Conservation (phyloP, 2,113 vertebrate species). For the Antechinus flavipes region DNA sequence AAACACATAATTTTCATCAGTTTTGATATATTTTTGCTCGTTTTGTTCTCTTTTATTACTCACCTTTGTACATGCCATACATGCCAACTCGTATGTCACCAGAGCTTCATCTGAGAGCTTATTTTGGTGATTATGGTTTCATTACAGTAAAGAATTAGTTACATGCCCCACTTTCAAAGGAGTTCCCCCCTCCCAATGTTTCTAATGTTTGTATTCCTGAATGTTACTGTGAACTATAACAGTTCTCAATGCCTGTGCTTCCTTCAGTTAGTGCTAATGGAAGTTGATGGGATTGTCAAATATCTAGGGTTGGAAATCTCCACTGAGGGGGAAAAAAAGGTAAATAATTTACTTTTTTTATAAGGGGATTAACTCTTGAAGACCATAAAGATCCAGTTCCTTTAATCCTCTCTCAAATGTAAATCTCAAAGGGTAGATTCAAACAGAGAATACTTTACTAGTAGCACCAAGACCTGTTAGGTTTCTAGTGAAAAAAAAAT, state of each 20-base stretch:
- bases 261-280: not conserved
- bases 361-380: not conserved
- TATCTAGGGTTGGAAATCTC: conserved; percentile 14
- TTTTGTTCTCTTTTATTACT: conserved; percentile 81
- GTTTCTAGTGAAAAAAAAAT: not conserved
- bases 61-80: conserved; percentile 79
- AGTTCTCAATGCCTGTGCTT: not conserved
- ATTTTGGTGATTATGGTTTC: conserved; percentile 53
- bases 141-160: conserved; percentile 62
- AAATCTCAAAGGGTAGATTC: not conserved
- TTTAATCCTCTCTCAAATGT: not conserved
- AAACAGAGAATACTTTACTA: not conserved
- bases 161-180: conserved; percentile 46
- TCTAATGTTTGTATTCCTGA: not conserved
- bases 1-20: conserved; percentile 71
- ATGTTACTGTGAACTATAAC: conserved; percentile 35
- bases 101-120: conserved; percentile 46
- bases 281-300: conserved; percentile 16
- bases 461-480: not conserved
- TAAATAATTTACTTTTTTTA: conserved; percentile 48
- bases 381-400: not conserved
- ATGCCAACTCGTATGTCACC: conserved; percentile 61
- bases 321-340: not conserved
- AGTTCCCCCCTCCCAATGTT: not conserved
- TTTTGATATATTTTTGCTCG: conserved; percentile 81